Evolutionary conservation across 1,140 invertebrate genomes (phyloP), one percentile per base, ranked within the genome.

Genomic region (Galleria mellonella): DNA sequence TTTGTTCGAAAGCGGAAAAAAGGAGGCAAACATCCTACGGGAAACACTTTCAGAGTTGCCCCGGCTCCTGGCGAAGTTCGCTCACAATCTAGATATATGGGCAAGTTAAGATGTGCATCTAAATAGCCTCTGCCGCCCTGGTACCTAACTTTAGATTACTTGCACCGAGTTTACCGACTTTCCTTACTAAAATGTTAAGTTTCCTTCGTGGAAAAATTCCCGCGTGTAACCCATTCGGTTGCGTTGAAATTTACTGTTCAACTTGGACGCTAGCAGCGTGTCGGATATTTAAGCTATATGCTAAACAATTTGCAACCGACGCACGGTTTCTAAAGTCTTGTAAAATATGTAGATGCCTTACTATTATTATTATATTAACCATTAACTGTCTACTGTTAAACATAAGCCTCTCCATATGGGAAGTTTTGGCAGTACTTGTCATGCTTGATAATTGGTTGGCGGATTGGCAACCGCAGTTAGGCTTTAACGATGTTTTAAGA

Each of bases 111-210:
- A 83, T 83, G 77, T 75, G 70, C 79, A 82, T 83, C 79, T 83
- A 82, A 83, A 83, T 78, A 79, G 79, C 79, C 67, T 68, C 65
- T 65, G 77, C 72, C 66, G 60, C 64, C 67, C 61, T 73, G 72
- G 69, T 71, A 75, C 63, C 72, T 73, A 83, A 83, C 75, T 83
- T 82, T 83, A 83, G 79, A 83, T 83, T 83, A 83, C 79, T 83
- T 75, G 68, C 69, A 67, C 62, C 65, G 74, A 71, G 57, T 81
- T 74, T 64, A 62, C 64, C 61, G 66, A 75, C 62, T 73, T 74
- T 65, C 55, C 57, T 40, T 40, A 57, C 51, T 56, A 51, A 60
- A 59, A 59, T 65, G 58, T 58, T 59, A 63, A 77, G 64, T 74
- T 70, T 57, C 55, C 56, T 47, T 44, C 38, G 37, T 32, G 69